Conservation (phyloP, 1,140 invertebrate genomes). For the Drosophila malerkotliana region DNA sequence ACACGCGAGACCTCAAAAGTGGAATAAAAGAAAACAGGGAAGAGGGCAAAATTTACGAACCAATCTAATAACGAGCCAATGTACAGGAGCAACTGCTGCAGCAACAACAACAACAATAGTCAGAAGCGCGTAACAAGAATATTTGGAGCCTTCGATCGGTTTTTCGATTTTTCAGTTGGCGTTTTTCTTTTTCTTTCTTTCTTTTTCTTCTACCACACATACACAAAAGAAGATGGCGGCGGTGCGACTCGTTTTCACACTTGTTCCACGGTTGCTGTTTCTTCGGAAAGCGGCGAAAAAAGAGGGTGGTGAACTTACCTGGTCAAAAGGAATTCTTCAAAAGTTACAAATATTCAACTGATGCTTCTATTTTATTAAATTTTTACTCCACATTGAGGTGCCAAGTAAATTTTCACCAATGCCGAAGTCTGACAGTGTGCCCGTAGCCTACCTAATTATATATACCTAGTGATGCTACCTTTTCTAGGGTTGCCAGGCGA, state of each 20-base stretch:
- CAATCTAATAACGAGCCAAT: slow-evolving; percentile 19
- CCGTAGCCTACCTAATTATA: too few relatives aligned
- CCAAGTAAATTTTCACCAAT: too few relatives aligned
- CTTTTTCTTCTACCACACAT: not conserved
- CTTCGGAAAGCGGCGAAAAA: not conserved
- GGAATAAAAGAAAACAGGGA: slow-evolving; percentile 38
- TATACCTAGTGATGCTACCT: too few relatives aligned
- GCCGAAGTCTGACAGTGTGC: too few relatives aligned
- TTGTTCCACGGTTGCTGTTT: not conserved
- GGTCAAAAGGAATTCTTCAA: not conserved
- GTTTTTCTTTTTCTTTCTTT: not conserved
- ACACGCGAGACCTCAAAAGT: slow-evolving; percentile 44
- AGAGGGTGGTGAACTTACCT: not conserved
- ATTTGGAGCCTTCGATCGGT: not conserved
- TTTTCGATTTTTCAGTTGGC: not conserved
- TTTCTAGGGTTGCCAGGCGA: too few relatives aligned
- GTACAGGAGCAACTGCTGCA: slow-evolving; percentile 16
- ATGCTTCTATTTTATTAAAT: not conserved
- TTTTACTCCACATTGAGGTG: not conserved
- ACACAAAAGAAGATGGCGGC: slow-evolving; percentile 7
- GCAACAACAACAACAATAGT: slow-evolving; percentile 8
- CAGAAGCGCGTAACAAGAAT: slow-evolving; percentile 10
- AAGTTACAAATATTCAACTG: not conserved
- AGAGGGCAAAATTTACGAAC: slow-evolving; percentile 17
- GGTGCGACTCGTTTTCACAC: slow-evolving; percentile 2